Base-by-base conservation (phyloP, 2,113 vertebrate genomes). In the Anarrhichthys ocellatus region DNA sequence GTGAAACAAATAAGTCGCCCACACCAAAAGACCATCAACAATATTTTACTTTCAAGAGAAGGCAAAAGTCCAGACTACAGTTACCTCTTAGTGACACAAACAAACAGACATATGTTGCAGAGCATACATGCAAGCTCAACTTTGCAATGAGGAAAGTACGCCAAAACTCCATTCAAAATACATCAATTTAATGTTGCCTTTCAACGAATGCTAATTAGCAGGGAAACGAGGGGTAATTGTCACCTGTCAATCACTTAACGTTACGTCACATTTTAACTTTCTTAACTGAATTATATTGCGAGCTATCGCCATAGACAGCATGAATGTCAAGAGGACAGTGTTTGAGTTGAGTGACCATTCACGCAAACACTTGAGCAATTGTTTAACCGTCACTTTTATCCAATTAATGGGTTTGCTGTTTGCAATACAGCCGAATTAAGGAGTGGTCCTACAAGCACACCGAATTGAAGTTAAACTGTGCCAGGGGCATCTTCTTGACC, bases 61-160 rank as follows among this genome's bases (percentile, higher is more conserved):
- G 94, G 91, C 94, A 94, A 93, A 94, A 93, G 93, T 92, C 70
- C 52, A 82, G 17, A 82, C 71, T 67, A 52, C 24, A 42, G n/a
- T 40, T 32, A 62, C 5, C 17, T n/a, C 2, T 7, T 1, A 24
- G 9, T 1, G 50, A 48, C 9, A 14, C 22, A 70, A 64, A 64
- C 6, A n/a, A 38, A 5, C 4, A 42, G 8, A 50, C 32, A 27
- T 6, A 62, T 6, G 6, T 10, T 32, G 36, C 42, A 74, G 10
- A 61, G 27, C 88, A 22, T 7, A 27, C 54, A 84, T 89, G 86
- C 87, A 80, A 59, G 15, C 36, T 32, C 13, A 58, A 65, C 22
- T 61, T 50, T 4, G 14, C 34, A 24, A 48, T 34, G 5, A 4
- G 34, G n/a, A 14, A 48, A 66, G 29, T 0, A 38, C 0, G 34